phyloP scores from a whole-genome alignment of 1,140 invertebrate genomes.

The Pseudomyrmex gracilis region DNA sequence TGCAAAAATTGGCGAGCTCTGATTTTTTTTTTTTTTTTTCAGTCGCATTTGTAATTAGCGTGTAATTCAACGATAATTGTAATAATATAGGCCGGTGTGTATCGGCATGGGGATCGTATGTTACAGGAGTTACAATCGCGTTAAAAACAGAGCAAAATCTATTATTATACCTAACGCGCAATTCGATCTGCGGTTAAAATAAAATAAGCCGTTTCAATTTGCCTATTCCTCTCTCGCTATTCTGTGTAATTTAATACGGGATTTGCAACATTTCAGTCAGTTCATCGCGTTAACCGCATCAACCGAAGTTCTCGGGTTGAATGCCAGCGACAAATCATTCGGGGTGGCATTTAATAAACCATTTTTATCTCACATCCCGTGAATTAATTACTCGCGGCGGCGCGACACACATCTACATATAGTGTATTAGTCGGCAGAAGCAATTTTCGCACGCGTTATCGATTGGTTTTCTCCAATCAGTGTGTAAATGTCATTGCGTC shows the following conservation, averaged over 20 bases:
- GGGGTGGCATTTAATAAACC: slow-evolving; percentile 58
- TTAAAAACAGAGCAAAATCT: slow-evolving; percentile 43
- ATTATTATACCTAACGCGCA: slow-evolving; percentile 42
- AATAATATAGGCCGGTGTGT: slow-evolving; percentile 8
- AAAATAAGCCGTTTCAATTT: slow-evolving; percentile 59
- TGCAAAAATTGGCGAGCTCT: slow-evolving; percentile 22
- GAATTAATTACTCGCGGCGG: slow-evolving; percentile 47
- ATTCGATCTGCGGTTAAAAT: slow-evolving; percentile 47
- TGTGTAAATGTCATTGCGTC: slow-evolving; percentile 42
- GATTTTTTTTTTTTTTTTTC: not conserved
- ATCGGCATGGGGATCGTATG: not conserved
- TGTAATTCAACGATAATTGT: slow-evolving; percentile 46
- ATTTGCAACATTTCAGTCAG: slow-evolving; percentile 57
- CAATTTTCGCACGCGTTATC: slow-evolving; percentile 46
- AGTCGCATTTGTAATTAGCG: not conserved
- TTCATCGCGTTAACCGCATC: slow-evolving; percentile 61
- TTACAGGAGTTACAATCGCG: slow-evolving; percentile 1
- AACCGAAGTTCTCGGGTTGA: slow-evolving; percentile 52
- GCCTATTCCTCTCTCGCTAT: slow-evolving; percentile 14
- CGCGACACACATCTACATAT: slow-evolving; percentile 18
- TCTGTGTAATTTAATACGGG: slow-evolving; percentile 37
- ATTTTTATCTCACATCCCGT: slow-evolving; percentile 52
- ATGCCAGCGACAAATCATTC: slow-evolving; percentile 58
- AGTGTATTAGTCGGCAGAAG: slow-evolving; percentile 50
- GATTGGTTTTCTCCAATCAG: slow-evolving; percentile 26